phyloP scores from a whole-genome alignment of 35 echinoderm and acorn worm species.

The Patiria miniata region DNA sequence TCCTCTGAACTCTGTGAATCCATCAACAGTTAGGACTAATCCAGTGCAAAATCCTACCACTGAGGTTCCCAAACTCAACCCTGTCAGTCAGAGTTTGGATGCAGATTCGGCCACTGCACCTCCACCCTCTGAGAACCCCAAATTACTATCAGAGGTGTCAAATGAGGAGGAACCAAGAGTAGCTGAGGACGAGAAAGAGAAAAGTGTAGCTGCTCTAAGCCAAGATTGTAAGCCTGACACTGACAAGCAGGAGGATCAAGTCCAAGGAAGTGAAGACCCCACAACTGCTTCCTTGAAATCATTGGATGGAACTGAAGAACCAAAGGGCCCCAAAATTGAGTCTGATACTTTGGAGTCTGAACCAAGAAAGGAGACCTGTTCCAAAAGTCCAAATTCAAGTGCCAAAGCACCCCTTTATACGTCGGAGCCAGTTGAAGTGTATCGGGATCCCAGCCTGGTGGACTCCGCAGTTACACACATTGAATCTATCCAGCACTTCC shows the following conservation, averaged over 20 bases:
- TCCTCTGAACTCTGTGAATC: background rate
- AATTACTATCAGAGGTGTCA: background rate
- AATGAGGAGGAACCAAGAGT: conserved; percentile 4
- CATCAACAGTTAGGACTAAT: conserved; percentile 12
- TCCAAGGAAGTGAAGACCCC: background rate
- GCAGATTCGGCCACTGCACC: conserved; percentile 1
- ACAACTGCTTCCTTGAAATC: background rate
- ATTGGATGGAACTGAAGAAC: background rate
- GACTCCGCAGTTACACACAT: conserved; percentile 90
- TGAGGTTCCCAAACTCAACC: conserved; percentile 12
- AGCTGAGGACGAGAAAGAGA: background rate
- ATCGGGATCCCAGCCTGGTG: conserved; percentile 85
- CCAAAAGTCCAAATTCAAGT: conserved; percentile 22
- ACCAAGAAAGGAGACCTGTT: background rate
- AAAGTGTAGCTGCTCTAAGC: background rate
- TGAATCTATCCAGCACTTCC: conserved; percentile 88
- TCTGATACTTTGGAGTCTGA: background rate
- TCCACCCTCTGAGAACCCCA: conserved; percentile 2
- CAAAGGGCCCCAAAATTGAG: background rate
- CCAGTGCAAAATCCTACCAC: background rate
- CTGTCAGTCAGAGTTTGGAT: conserved; percentile 24
- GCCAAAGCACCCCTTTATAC: conserved; percentile 8
- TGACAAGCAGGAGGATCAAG: background rate
- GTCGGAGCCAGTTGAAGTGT: conserved; percentile 76
- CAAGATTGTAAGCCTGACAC: background rate